phyloP scores from a whole-genome alignment of 2,113 vertebrate genomes.

The Anoplopoma fimbria region DNA sequence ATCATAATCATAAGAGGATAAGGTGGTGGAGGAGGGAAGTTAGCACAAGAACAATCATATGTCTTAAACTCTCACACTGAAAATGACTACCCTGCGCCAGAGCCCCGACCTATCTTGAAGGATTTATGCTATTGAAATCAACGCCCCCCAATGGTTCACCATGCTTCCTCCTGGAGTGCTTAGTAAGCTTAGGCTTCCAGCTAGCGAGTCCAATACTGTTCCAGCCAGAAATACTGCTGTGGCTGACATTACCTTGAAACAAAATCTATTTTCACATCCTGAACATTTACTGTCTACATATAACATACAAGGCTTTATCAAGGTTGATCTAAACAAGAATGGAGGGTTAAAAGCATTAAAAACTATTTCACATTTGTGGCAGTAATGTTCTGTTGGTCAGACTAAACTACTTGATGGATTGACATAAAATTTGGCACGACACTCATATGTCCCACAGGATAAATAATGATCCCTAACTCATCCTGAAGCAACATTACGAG shows the following conservation, averaged over 20 bases:
- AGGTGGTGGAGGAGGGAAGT: slow-evolving; percentile 66
- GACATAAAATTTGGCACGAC: background rate
- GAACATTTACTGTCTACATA: too few species aligned
- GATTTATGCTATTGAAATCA: slow-evolving; percentile 63
- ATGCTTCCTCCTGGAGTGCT: slow-evolving; percentile 35
- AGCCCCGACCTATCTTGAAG: slow-evolving; percentile 58
- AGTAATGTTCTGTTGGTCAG: background rate
- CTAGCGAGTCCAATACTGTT: slow-evolving; percentile 3
- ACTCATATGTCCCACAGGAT: background rate
- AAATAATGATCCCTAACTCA: background rate
- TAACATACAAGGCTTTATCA: too few species aligned
- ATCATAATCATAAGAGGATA: slow-evolving; percentile 77
- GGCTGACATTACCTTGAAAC: slow-evolving; percentile 29
- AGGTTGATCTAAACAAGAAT: too few species aligned
- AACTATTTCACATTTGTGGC: background rate
- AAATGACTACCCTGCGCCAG: slow-evolving; percentile 66
- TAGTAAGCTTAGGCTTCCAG: slow-evolving; percentile 21
- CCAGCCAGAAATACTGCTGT: slow-evolving; percentile 32
- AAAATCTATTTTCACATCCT: too few species aligned
- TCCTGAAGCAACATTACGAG: background rate
- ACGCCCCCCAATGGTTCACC: slow-evolving; percentile 10
- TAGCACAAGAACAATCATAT: slow-evolving; percentile 72
- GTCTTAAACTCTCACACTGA: slow-evolving; percentile 60
- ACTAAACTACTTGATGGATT: background rate
- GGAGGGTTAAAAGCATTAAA: too few species aligned